Evolutionary conservation across 2,888 invertebrate species (phyloP), one percentile per base, ranked within the genome.

Genomic region (Erannis defoliaria): DNA sequence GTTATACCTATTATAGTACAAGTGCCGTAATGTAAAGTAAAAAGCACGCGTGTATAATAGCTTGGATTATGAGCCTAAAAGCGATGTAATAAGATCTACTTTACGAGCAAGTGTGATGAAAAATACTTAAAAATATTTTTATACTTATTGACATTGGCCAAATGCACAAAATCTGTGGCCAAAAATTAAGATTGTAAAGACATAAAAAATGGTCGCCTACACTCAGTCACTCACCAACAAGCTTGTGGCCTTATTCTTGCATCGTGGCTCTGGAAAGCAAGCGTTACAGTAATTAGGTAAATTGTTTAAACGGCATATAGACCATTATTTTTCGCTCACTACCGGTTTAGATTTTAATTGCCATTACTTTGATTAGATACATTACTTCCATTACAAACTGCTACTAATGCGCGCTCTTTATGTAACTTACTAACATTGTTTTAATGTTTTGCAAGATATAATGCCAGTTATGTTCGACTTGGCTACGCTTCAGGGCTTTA

Each of bases 231-330:
- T n/a, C n/a, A n/a, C 38, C n/a, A 61, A 55, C 31, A 49, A 40
- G 21, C 10, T 18, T 1, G 46, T 62, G 55, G 55, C 65, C 57
- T 73, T 63, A 70, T 76, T 80, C 78, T 80, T 81, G 77, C 81
- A 75, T 74, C 74, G 80, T 80, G 74, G 80, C 81, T 78, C 78
- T 80, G 80, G 81, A 80, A 83, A 84, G 81, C 81, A 79, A 80
- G 80, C 82, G 81, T 77, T 82, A 78, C 80, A 79, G 83, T 81
- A 86, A 87, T 88, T 86, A 86, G 80, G 78, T 76, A 83, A 87
- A 87, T 85, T 86, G 84, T 85, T 81, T 86, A 85, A 85, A 85
- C 83, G 79, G 81, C 78, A 79, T 78, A 79, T 75, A 79, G 74
- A 75, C 82, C 76, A 82, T 84, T 82, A 85, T 83, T 82, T 76